A percentile compares a stretch with the other conserved stretches of the same genome.
Evolutionary conservation across 2,797 vertebrate species (phyloP).

Genomic region (Mus caroli): DNA sequence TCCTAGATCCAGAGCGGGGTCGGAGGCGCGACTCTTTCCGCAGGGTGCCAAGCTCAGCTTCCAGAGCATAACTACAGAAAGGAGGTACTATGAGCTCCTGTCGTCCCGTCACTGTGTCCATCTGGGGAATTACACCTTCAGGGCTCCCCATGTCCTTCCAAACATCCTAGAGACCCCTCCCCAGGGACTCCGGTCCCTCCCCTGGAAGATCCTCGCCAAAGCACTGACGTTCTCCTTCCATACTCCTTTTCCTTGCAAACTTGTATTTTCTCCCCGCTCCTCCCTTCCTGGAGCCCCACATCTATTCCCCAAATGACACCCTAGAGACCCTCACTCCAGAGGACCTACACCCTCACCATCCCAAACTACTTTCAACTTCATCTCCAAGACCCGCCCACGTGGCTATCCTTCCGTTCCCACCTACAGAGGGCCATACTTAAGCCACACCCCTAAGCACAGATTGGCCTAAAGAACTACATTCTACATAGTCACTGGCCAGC

Average conservation of each 20-base stretch:
- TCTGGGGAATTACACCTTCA: not conserved
- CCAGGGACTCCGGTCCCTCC: not conserved
- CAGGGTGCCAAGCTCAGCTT: not conserved
- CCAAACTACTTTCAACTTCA: accelerated
- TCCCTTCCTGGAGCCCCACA: not conserved
- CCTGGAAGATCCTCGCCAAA: not conserved
- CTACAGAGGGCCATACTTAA: no score
- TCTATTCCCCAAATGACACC: not conserved
- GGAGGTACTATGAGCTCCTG: not conserved
- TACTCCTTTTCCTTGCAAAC: not conserved
- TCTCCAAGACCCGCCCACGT: not conserved
- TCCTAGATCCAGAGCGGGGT: conserved; percentile 30
- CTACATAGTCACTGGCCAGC: not conserved
- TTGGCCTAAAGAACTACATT: not conserved
- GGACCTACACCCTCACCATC: accelerated
- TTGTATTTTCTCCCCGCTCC: not conserved
- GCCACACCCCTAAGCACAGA: not conserved
- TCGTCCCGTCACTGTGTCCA: not conserved
- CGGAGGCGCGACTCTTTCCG: not conserved
- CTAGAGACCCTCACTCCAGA: not conserved
- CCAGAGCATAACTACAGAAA: conserved; percentile 61
- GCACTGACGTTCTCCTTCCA: no score
- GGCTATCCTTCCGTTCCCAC: not conserved
- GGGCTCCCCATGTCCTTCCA: not conserved
- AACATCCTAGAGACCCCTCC: not conserved